phyloP scores from a whole-genome alignment of 1,140 invertebrate species.

The Acromyrmex charruanus region DNA sequence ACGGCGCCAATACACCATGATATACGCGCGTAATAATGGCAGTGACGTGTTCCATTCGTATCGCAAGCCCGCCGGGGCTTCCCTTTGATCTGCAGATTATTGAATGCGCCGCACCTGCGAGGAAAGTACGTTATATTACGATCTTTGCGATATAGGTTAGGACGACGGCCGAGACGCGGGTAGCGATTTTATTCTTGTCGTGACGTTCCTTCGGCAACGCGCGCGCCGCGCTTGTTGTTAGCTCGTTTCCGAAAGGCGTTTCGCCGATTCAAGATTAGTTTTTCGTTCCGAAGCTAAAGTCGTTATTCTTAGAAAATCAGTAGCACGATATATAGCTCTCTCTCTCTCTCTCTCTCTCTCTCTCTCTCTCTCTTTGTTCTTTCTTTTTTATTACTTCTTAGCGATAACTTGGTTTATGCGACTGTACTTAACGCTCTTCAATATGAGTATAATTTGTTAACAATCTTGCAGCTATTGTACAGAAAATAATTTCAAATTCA shows the following conservation, averaged over 20 bases:
- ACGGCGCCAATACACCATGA: slow-evolving; percentile 65
- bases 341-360: background rate
- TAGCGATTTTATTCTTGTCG: background rate
- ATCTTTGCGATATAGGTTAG: slow-evolving; percentile 77
- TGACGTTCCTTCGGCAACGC: background rate
- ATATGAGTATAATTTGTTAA: slow-evolving; percentile 17
- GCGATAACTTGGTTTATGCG: background rate
- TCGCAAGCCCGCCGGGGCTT: slow-evolving; percentile 68
- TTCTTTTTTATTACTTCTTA: background rate
- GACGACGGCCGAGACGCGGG: slow-evolving; percentile 36
- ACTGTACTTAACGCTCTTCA: background rate
- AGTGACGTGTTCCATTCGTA: slow-evolving; percentile 77
- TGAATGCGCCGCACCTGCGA: slow-evolving; percentile 80
- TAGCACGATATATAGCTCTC: background rate
- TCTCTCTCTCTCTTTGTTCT: background rate
- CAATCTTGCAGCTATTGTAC: background rate
- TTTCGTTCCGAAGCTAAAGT: background rate
- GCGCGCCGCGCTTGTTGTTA: background rate
- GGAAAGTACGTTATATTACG: slow-evolving; percentile 59
- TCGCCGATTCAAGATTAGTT: background rate
- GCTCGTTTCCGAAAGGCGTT: background rate
- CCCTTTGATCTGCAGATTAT: slow-evolving; percentile 83
- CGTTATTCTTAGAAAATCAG: background rate
- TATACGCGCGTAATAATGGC: slow-evolving; percentile 69
- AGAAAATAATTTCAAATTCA: background rate